Conservation (phyloP, 2,888 invertebrate species). For the Limulus polyphemus region DNA sequence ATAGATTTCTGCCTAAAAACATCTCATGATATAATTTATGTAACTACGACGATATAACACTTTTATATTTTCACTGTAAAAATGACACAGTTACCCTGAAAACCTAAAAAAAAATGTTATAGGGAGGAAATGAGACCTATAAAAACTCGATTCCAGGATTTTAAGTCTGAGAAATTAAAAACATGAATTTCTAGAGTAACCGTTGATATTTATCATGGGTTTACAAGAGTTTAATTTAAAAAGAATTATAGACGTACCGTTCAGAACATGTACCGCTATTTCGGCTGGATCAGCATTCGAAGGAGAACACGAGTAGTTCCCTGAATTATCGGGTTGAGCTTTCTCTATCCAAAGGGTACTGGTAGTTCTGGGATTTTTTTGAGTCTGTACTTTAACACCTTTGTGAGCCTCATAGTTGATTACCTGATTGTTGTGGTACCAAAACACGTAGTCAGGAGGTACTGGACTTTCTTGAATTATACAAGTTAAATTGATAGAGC, state of each 20-base stretch:
- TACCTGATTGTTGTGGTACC: conserved; percentile 80
- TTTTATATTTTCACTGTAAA: too few species aligned
- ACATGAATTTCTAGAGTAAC: too few species aligned
- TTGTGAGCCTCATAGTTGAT: conserved; percentile 79
- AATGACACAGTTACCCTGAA: too few species aligned
- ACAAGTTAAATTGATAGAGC: conserved; percentile 86
- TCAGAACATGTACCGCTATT: conserved; percentile 68
- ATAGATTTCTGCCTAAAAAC: too few species aligned
- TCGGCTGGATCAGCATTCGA: conserved; percentile 73
- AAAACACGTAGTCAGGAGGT: conserved; percentile 69
- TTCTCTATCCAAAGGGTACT: conserved; percentile 52
- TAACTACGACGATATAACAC: too few species aligned
- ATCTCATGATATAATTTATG: too few species aligned
- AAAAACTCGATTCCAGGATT: too few species aligned
- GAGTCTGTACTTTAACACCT: conserved; percentile 74
- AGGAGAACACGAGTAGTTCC: conserved; percentile 69
- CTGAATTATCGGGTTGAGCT: conserved; percentile 25
- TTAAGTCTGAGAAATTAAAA: too few species aligned
- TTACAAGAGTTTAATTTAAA: too few species aligned
- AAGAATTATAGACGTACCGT: conserved; percentile 47
- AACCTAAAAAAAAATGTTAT: too few species aligned
- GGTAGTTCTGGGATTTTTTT: conserved; percentile 74
- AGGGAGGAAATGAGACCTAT: too few species aligned
- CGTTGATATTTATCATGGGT: too few species aligned
- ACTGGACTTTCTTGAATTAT: conserved; percentile 77